These are phyloP conservation scores for Tragopan temminckii DNA, from an alignment of 2,797 vertebrate species.

Conservation along the genomic window DNA sequence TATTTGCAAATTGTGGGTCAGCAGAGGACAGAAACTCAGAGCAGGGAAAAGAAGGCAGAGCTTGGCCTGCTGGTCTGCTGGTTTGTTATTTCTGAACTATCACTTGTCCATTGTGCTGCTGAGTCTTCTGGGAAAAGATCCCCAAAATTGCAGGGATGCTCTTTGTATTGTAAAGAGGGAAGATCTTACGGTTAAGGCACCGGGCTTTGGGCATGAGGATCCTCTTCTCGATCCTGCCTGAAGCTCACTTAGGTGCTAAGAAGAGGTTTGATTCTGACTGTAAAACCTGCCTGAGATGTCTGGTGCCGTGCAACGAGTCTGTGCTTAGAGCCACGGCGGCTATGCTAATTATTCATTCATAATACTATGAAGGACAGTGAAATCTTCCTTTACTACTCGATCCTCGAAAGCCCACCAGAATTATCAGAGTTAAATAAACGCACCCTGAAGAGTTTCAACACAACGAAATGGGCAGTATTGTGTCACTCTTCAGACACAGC, in stretches of 20 bases:
- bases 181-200: neutral
- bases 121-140: neutral
- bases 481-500: neutral
- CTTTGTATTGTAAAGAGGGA: neutral
- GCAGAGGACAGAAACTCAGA: neutral
- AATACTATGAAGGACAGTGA: neutral
- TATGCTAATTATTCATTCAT: rapidly evolving
- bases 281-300: neutral
- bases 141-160: rapidly evolving
- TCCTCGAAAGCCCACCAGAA: neutral
- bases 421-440: neutral
- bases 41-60: neutral
- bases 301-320: no score
- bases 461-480: neutral
- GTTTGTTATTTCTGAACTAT: neutral
- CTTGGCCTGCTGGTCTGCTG: neutral
- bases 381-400: neutral
- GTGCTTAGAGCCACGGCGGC: neutral
- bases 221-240: neutral
- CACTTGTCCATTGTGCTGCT: neutral
- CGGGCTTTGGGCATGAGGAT: neutral
- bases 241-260: neutral
- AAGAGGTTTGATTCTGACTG: neutral
- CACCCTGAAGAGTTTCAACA: neutral
- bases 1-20: neutral